These are phyloP conservation scores for Elaeidobius kamerunicus DNA, from an alignment of 2,888 invertebrate genomes.

Conservation along the genomic window DNA sequence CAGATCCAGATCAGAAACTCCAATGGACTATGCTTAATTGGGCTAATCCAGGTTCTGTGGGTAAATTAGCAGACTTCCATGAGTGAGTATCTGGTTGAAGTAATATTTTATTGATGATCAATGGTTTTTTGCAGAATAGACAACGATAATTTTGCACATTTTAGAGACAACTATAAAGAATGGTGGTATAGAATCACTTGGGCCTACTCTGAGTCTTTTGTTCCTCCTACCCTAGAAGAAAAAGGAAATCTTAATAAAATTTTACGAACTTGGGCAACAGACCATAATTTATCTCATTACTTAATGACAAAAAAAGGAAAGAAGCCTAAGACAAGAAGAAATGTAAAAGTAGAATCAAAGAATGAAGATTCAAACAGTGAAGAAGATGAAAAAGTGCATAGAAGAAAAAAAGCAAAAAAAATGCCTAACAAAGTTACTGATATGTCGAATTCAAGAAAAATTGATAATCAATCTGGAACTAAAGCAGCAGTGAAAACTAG, in stretches of 20 bases:
- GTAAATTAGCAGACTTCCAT: slow-evolving; percentile 40
- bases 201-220: slow-evolving; percentile 43
- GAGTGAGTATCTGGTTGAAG: slow-evolving; percentile 31
- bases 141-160: slow-evolving; percentile 39
- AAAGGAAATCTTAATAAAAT: slow-evolving; percentile 23
- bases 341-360: slow-evolving; percentile 10
- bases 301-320: background rate
- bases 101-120: slow-evolving; percentile 4
- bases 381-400: slow-evolving; percentile 3
- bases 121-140: slow-evolving; percentile 37
- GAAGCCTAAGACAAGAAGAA: slow-evolving; percentile 8
- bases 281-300: slow-evolving; percentile 5
- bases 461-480: no score
- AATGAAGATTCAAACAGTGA: slow-evolving; percentile 13
- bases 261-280: slow-evolving; percentile 23
- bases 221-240: slow-evolving; percentile 35
- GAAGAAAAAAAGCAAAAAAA: background rate
- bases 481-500: background rate
- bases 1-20: slow-evolving; percentile 42
- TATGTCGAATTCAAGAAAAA: background rate
- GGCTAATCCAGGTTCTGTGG: slow-evolving; percentile 41
- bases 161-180: slow-evolving; percentile 40
- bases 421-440: background rate
- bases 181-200: slow-evolving; percentile 45
- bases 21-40: slow-evolving; percentile 46